A percentile compares a stretch with the other conserved stretches of the same genome.
Conservation (phyloP, 37 sponge, comb jelly and placozoan species). For the Corticium candelabrum region DNA sequence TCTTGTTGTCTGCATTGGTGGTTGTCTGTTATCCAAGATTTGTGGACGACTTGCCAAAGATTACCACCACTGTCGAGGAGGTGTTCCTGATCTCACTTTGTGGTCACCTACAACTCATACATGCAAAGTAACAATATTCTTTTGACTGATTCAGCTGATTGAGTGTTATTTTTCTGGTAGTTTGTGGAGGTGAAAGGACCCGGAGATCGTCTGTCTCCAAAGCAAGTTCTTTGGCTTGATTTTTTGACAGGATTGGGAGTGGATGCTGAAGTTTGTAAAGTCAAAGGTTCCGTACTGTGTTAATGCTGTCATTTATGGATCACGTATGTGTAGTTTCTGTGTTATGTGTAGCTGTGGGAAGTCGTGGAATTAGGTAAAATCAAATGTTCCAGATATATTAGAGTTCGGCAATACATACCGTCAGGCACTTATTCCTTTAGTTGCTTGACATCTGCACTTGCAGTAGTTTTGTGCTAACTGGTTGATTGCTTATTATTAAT, state of each 20-base stretch:
- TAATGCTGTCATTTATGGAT: too few relatives aligned
- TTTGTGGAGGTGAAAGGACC: constrained; percentile 84
- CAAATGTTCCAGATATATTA: too few relatives aligned
- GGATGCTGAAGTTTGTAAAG: constrained; percentile 50
- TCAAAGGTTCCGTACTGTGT: too few relatives aligned
- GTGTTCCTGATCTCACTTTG: constrained; percentile 63
- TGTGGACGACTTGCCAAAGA: constrained; percentile 25
- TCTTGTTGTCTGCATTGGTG: constrained; percentile 42
- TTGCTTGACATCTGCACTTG: too few relatives aligned
- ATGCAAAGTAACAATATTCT: constrained; percentile 33
- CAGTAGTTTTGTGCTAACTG: too few relatives aligned
- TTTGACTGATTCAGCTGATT: neutral
- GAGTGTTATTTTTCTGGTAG: constrained; percentile 12
- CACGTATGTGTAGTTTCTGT: too few relatives aligned
- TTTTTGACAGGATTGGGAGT: constrained; percentile 35
- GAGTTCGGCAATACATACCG: too few relatives aligned
- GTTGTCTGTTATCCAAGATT: constrained; percentile 19
- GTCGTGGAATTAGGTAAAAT: too few relatives aligned
- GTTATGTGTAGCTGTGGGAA: too few relatives aligned
- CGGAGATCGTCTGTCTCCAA: constrained; percentile 49
- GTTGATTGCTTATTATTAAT: too few relatives aligned
- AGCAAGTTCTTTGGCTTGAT: constrained; percentile 58
- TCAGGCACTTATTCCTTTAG: too few relatives aligned
- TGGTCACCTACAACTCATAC: constrained; percentile 31
- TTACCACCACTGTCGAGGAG: constrained; percentile 28